phyloP scores from a whole-genome alignment of 1,140 invertebrate genomes.

The Nomia melanderi region DNA sequence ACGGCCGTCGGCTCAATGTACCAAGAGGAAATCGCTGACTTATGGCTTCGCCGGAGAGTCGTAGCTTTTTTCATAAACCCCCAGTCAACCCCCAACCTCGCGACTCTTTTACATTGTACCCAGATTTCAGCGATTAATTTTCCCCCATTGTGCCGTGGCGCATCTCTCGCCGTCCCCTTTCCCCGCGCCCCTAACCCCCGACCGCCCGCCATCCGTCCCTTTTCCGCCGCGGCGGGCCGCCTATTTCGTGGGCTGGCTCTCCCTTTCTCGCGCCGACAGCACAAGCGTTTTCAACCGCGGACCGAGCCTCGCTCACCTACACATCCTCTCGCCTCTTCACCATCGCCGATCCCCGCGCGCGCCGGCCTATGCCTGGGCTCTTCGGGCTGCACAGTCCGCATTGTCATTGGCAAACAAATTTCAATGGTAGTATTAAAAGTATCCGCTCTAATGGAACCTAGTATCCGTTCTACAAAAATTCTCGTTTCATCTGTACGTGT shows the following conservation, averaged over 20 bases:
- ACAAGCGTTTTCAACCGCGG: constrained; percentile 46
- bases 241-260: constrained; percentile 3
- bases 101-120: constrained; percentile 79
- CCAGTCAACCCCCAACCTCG: constrained; percentile 68
- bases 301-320: constrained; percentile 51
- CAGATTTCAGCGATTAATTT: constrained; percentile 81
- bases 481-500: constrained; percentile 34
- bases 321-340: constrained; percentile 48
- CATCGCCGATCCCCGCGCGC: constrained; percentile 21
- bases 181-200: constrained; percentile 10
- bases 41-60: constrained; percentile 72
- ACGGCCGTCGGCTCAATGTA: constrained; percentile 72
- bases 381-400: constrained; percentile 65
- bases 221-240: not conserved
- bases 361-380: constrained; percentile 6
- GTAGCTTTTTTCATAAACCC: constrained; percentile 76
- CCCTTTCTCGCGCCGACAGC: constrained; percentile 11
- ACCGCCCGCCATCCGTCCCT: not conserved
- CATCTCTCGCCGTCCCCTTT: constrained; percentile 55
- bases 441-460: constrained; percentile 74
- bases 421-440: constrained; percentile 77
- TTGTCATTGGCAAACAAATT: constrained; percentile 78
- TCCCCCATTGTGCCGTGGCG: constrained; percentile 70
- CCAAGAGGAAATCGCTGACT: constrained; percentile 76
- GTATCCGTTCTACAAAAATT: constrained; percentile 67